Evolutionary conservation across 2,113 vertebrate species (phyloP).

Genomic region (Sclerurus mexicanus): DNA sequence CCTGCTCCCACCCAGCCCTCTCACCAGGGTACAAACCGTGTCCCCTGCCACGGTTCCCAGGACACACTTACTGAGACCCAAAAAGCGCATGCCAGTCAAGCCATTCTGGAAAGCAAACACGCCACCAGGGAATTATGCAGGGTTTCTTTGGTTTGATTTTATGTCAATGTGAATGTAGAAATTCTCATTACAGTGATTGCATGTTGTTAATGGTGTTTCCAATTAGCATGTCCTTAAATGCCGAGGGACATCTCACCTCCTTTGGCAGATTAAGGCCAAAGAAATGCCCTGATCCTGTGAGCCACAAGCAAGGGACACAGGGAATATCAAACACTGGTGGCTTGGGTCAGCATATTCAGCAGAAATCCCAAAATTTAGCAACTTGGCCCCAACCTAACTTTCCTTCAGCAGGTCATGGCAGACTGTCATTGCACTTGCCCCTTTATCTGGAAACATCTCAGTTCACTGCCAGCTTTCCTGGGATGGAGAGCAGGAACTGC

Average conservation of each 20-base stretch:
- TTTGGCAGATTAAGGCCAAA: not conserved
- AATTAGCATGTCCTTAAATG: not conserved
- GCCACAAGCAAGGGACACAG: not conserved
- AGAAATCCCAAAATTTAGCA: not conserved
- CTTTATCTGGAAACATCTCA: not conserved
- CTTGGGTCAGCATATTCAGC: not conserved
- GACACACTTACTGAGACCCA: not conserved
- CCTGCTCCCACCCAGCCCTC: not conserved
- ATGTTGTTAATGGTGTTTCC: not conserved
- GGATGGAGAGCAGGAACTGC: not conserved
- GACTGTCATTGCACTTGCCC: not conserved
- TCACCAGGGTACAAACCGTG: fast-evolving
- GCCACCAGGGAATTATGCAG: not conserved
- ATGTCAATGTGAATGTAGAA: not conserved
- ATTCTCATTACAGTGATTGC: not conserved
- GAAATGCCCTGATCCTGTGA: not conserved
- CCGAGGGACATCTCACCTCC: not conserved
- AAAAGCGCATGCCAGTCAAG: not conserved
- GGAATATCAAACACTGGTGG: not conserved
- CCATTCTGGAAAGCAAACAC: not conserved
- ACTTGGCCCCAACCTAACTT: not conserved
- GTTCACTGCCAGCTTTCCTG: not conserved
- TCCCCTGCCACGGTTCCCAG: not conserved
- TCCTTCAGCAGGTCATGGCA: fast-evolving
- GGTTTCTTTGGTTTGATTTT: not conserved